Base-by-base conservation (phyloP, 2,888 invertebrate genomes). In the Cephus pulcher region DNA sequence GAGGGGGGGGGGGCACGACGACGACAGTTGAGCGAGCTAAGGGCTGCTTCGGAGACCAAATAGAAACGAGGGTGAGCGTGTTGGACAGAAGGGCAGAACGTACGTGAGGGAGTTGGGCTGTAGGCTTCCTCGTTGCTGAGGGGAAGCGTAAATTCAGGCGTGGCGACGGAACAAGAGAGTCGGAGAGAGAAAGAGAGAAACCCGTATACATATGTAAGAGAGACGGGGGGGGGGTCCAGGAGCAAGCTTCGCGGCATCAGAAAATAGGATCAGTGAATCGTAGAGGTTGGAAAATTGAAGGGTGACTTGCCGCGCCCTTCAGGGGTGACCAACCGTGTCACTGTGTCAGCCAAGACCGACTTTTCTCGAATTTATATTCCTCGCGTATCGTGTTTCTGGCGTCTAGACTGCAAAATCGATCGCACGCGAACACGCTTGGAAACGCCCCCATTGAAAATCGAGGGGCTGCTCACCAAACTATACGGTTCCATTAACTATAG, bases 301-400 rank as follows among this genome's bases (percentile, higher is more conserved):
- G 78, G 78, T 78, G 74, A 34, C 23, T 71, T 78, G 78, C 79
- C 82, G 76, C 80, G 34, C 85, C 81, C 80, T 82, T 78, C 81
- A 83, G 83, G 83, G 83, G 81, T 82, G 84, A 83, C 85, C 88
- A 87, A 88, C 84, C 86, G 89, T 89, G 89, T 89, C 89, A 89
- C 87, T 89, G 88, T 90, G 90, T 89, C 90, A 89, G 81, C 73
- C 69, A 12, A 30, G 30, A 70, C 70, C 70, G 9, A 68, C 76
- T 80, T 76, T 74, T 74, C 35, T n/a, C 33, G 74, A 33, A 74
- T 33, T 74, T n/a, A 32, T 33, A 34, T 32, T 74, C 34, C 74
- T 32, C 34, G n/a, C 34, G 33, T 74, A n/a, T 34, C 74, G 34
- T 33, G 23, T 34, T 32, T 34, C 35, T 70, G 74, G n/a, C 74